Base-by-base conservation (phyloP, 2,797 vertebrate genomes). In the Tapirus indicus region DNA sequence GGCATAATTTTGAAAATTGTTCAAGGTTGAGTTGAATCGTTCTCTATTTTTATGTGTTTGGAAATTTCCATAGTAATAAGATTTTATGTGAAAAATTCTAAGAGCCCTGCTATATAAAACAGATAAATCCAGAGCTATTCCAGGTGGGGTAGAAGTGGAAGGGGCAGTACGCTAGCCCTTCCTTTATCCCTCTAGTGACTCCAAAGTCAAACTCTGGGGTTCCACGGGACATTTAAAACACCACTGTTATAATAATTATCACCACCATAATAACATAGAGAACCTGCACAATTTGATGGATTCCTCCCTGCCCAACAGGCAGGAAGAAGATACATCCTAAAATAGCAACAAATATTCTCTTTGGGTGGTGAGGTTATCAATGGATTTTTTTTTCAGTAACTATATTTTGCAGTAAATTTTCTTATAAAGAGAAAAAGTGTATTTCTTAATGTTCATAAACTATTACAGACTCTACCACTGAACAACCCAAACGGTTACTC, bases 371-470 rank as follows among this genome's bases (percentile, higher is more conserved):
- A 83, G 41, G 56, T 18, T 35, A 69, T 74, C 52, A 79, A 58
- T 3, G 10, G 17, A 64, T n/a, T 69, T 44, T 78, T 80, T 38
- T 11, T 23, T 72, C 27, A 27, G 7, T n/a, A 58, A 87, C 35
- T 69, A 7, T 38, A 71, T 32, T 78, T 52, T 52, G 49, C 69
- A 79, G 47, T 56, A 92, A 79, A 90, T 49, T 84, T 92, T 84
- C 44, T 84, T 84, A 88, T 16, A 64, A 75, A 79, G 60, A 84
- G 23, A 21, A 93, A 95, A 72, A 52, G 62, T 56, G 4, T 21
- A 12, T 7, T 93, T 88, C 69, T 92, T 64, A 94, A 72, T 60
- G 21, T 68, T 75, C 87, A 97, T 54, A 88, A 92, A 84, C 77
- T 75, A 88, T 17, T 74, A 79, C 16, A 91, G 6, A 64, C 44